Conservation (phyloP, 2,888 invertebrate species). For the Oscheius sp. region DNA sequence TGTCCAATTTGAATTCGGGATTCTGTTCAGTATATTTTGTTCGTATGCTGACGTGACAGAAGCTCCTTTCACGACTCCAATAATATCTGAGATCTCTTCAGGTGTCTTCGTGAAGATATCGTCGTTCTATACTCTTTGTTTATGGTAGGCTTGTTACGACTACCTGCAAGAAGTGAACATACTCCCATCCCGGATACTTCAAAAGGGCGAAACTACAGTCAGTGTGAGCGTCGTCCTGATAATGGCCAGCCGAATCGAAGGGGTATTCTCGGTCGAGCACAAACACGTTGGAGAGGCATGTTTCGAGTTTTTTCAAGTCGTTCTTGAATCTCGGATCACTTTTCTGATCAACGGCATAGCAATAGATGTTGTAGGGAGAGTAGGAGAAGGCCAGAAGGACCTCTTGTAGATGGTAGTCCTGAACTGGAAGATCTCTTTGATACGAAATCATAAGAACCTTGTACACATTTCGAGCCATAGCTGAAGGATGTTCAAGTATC, state of each 20-base stretch:
- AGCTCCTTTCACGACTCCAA: background rate
- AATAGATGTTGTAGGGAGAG: conserved; percentile 23
- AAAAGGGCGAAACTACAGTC: background rate
- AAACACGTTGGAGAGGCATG: conserved; percentile 21
- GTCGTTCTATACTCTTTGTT: background rate
- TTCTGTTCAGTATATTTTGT: background rate
- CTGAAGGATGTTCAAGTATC: background rate
- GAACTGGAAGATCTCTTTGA: too few species aligned
- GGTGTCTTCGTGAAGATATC: conserved; percentile 5
- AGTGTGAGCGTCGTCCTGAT: conserved; percentile 15
- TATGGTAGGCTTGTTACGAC: too few species aligned
- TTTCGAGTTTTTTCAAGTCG: conserved; percentile 4
- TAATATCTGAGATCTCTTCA: conserved; percentile 18
- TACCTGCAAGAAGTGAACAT: conserved; percentile 16
- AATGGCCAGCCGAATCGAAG: conserved; percentile 24
- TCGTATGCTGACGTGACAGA: background rate
- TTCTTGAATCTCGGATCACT: background rate
- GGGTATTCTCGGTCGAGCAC: conserved; percentile 5
- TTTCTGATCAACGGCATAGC: conserved; percentile 22
- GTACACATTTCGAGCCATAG: conserved; percentile 13
- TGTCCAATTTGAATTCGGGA: background rate
- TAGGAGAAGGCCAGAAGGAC: conserved; percentile 12
- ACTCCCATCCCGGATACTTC: background rate
- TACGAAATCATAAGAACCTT: too few species aligned
- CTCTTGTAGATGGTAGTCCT: conserved; percentile 20